Evolutionary conservation across 2,888 invertebrate genomes (phyloP).

Genomic region (Scelioninae gen. 2): DNA sequence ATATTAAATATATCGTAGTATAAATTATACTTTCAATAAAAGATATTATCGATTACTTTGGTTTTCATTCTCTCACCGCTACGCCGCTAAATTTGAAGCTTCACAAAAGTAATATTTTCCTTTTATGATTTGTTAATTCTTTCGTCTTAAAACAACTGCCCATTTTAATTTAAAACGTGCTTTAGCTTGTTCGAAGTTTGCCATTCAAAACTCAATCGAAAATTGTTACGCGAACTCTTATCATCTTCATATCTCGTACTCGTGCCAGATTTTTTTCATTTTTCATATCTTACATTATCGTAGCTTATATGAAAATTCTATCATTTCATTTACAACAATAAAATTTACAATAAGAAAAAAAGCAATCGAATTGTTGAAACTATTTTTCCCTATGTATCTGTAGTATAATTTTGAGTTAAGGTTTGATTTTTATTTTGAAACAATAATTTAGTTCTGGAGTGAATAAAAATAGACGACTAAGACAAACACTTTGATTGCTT

Average conservation of each 20-base stretch:
- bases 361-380: conserved; percentile 52
- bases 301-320: conserved; percentile 32
- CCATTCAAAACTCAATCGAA: conserved; percentile 36
- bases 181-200: conserved; percentile 44
- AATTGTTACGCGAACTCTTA: conserved; percentile 29
- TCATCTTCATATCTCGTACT: conserved; percentile 33
- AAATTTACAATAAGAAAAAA: conserved; percentile 26
- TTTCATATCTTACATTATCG: conserved; percentile 39
- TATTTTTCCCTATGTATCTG: background rate
- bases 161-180: conserved; percentile 32
- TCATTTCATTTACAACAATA: conserved; percentile 47
- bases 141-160: conserved; percentile 21
- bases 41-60: conserved; percentile 3
- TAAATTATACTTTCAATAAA: conserved; percentile 2
- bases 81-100: conserved; percentile 25
- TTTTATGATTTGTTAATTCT: conserved; percentile 12
- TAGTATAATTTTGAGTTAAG: background rate
- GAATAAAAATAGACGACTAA: background rate
- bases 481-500: conserved; percentile 54
- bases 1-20: background rate
- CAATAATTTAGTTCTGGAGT: conserved; percentile 5
- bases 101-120: conserved; percentile 23
- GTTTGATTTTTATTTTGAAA: background rate
- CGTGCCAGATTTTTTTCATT: conserved; percentile 12
- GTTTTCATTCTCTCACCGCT: conserved; percentile 29